Base-by-base conservation (phyloP, 1,140 invertebrate species). In the Teleogryllus occipitalis region DNA sequence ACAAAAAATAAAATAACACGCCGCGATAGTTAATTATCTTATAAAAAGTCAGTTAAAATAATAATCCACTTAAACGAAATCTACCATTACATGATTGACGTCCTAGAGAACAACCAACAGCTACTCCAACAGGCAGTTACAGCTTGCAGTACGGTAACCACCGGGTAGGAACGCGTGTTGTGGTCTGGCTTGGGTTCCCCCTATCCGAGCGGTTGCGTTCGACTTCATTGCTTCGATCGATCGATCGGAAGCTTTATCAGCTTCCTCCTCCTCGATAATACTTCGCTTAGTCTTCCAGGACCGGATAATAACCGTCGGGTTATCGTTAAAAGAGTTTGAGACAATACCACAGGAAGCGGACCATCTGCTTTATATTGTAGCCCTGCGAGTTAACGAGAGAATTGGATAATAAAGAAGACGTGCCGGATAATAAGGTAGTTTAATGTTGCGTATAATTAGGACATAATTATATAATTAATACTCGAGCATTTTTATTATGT, bases 401-500 rank as follows among this genome's bases (percentile, higher is more conserved):
- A 65, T 65, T 65, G 54, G 54, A 65, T 65, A 65, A 65, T 65
- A 18, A 14, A 65, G 54, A 65, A 10, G 54, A 65, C 54, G 54
- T 18, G 54, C 18, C 54, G 54, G 54, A 65, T 65, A 65, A 65
- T 65, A 65, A 65, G 54, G 54, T 65, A 65, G 54, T 65, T 65
- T 65, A 65, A 65, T 65, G 54, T 65, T 65, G 10, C 10, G 54
- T 10, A 65, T 65, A 65, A 65, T 65, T 65, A 65, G 54, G 18
- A 65, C 54, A 65, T 65, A 65, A 65, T 65, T 65, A 65, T 65
- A 65, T 65, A 65, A 65, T 65, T 65, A 65, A 65, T 65, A 65
- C 54, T 65, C 18, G 10, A 65, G 54, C 18, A 65, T 18, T 65
- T 65, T 65, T 65, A 65, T 65, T 65, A 65, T 65, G 54, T 65